These are phyloP conservation scores for Rutpela maculata DNA, from an alignment of 2,888 invertebrate genomes.

Conservation along the genomic window DNA sequence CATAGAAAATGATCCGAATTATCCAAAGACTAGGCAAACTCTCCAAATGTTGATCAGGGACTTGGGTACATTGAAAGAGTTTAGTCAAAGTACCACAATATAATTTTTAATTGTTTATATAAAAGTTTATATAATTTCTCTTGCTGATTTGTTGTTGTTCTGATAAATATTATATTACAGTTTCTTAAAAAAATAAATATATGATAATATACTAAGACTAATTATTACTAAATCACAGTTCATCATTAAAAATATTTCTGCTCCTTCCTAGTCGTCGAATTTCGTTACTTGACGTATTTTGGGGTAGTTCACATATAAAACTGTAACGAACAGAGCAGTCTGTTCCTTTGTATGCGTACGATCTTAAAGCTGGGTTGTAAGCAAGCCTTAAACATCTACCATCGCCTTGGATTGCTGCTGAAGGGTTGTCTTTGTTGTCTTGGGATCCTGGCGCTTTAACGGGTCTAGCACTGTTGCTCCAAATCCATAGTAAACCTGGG, in stretches of 20 bases:
- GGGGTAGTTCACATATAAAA: slow-evolving; percentile 84
- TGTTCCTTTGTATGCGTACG: slow-evolving; percentile 82
- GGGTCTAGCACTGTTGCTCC: slow-evolving; percentile 88
- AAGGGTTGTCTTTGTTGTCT: slow-evolving; percentile 69
- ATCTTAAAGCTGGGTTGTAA: slow-evolving; percentile 78
- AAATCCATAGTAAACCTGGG: slow-evolving; percentile 91
- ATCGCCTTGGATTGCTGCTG: slow-evolving; percentile 77
- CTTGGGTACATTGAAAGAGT: slow-evolving; percentile 78
- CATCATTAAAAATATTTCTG: slow-evolving; percentile 63
- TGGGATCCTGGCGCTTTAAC: slow-evolving; percentile 74
- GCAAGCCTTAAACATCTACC: slow-evolving; percentile 85
- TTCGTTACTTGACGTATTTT: slow-evolving; percentile 79
- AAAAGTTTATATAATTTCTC: slow-evolving; percentile 22
- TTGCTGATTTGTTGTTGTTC: slow-evolving; percentile 18
- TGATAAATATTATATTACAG: not conserved
- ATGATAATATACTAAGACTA: not conserved
- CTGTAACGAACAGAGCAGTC: slow-evolving; percentile 83
- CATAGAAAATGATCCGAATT: slow-evolving; percentile 77
- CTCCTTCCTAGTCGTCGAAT: slow-evolving; percentile 72
- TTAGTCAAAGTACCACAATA: slow-evolving; percentile 63
- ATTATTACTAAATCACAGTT: slow-evolving; percentile 31
- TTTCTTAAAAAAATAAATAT: slow-evolving; percentile 10
- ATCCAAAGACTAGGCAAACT: slow-evolving; percentile 83
- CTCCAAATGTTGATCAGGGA: slow-evolving; percentile 85
- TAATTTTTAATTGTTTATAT: slow-evolving; percentile 46